These are phyloP conservation scores for Crypturellus tataupa DNA, from an alignment of 2,797 vertebrate genomes.

Conservation along the genomic window DNA sequence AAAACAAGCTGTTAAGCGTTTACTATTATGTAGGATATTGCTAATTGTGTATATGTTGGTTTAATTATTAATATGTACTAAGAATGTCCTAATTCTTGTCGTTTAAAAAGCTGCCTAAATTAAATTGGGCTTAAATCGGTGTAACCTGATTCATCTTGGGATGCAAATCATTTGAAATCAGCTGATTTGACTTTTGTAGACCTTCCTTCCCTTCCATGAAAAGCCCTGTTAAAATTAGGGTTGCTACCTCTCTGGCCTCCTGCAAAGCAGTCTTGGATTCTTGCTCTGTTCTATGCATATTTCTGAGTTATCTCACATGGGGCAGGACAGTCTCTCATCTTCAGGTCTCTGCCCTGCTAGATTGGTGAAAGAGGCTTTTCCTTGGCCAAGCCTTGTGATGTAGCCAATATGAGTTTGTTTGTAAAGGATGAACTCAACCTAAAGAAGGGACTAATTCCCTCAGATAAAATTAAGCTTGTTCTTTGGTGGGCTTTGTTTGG, in stretches of 20 bases:
- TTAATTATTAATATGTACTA: slow-evolving; percentile 88
- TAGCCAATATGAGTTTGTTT: background rate
- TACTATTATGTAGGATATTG: slow-evolving; percentile 84
- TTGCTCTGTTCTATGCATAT: slow-evolving; percentile 54
- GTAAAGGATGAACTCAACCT: background rate
- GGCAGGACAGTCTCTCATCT: slow-evolving; percentile 40
- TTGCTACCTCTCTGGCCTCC: slow-evolving; percentile 73
- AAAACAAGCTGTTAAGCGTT: slow-evolving; percentile 75
- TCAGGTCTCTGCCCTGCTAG: slow-evolving; percentile 34
- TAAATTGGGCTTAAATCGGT: slow-evolving; percentile 85
- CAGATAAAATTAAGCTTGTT: background rate
- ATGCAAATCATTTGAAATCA: slow-evolving; percentile 84
- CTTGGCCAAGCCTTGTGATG: slow-evolving; percentile 16
- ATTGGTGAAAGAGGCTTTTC: slow-evolving; percentile 34
- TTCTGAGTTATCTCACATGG: background rate
- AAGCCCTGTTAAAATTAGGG: slow-evolving; percentile 80
- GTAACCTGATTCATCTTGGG: slow-evolving; percentile 85
- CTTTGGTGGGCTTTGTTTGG: background rate
- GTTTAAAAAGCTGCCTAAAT: slow-evolving; percentile 86
- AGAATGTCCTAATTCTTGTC: slow-evolving; percentile 87
- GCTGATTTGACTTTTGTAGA: slow-evolving; percentile 82
- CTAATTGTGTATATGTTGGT: slow-evolving; percentile 88
- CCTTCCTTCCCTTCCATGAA: slow-evolving; percentile 78
- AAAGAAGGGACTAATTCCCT: slow-evolving; percentile 13
- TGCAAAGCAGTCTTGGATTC: slow-evolving; percentile 68